phyloP scores from a whole-genome alignment of 2,888 invertebrate species.

The Drosophila meridiana region DNA sequence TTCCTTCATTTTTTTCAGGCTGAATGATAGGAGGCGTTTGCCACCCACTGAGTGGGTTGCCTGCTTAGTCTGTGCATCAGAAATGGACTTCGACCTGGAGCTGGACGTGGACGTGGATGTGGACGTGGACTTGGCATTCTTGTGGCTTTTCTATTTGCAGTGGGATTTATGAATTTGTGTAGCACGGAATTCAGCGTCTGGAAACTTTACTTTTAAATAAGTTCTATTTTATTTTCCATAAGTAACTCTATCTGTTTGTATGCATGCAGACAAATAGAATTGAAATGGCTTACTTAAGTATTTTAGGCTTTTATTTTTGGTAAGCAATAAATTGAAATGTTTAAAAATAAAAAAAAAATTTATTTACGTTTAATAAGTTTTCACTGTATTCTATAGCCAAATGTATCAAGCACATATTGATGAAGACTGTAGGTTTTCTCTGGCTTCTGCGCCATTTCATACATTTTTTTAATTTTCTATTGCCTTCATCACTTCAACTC shows the following conservation, averaged over 20 bases:
- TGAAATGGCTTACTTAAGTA: not conserved
- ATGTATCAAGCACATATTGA: not conserved
- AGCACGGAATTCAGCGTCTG: constrained; percentile 5
- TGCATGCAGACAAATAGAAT: not conserved
- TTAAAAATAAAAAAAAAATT: not conserved
- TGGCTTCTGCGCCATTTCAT: not conserved
- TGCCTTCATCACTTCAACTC: not conserved
- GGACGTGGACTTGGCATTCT: constrained; percentile 19
- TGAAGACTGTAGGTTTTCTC: not conserved
- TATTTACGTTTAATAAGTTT: not conserved
- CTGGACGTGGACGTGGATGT: not conserved
- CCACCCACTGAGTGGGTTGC: constrained; percentile 12
- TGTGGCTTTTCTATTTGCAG: constrained; percentile 31
- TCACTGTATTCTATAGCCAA: not conserved
- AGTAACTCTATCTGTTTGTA: not conserved
- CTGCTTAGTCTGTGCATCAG: constrained; percentile 20
- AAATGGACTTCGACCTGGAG: constrained; percentile 27
- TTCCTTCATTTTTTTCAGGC: constrained; percentile 11
- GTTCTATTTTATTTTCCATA: not conserved
- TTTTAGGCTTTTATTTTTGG: not conserved
- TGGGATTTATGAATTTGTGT: constrained; percentile 12
- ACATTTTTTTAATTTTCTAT: not conserved
- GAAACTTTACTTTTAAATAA: constrained; percentile 14
- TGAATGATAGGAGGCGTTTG: constrained; percentile 47
- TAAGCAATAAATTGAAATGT: not conserved